phyloP scores from a whole-genome alignment of 1,140 invertebrate genomes.

The Penaeus indicus region DNA sequence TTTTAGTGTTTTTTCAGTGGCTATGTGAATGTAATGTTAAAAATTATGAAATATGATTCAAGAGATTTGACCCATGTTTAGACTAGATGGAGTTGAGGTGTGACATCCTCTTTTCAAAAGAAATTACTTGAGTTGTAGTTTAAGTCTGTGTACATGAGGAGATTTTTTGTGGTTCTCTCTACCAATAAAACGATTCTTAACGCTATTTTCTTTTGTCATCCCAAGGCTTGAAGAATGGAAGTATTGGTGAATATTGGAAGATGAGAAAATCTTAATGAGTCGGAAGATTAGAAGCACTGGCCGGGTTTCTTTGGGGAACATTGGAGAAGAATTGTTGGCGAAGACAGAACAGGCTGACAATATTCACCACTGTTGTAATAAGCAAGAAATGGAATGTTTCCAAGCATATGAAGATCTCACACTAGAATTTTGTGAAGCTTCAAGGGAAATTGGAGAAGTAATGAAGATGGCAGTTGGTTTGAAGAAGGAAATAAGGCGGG shows the following conservation, averaged over 20 bases:
- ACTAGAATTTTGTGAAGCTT: slow-evolving; percentile 18
- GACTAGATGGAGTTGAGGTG: too few species aligned
- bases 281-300: too few species aligned
- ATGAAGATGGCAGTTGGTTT: slow-evolving; percentile 2
- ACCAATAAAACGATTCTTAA: slow-evolving; percentile 20
- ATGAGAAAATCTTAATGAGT: slow-evolving; percentile 12
- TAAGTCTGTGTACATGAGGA: background rate
- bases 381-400: slow-evolving; percentile 7
- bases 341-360: slow-evolving; percentile 10
- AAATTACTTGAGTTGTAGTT: background rate
- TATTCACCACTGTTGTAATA: background rate
- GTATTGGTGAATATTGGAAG: slow-evolving; percentile 24
- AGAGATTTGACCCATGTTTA: too few species aligned
- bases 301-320: background rate
- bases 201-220: slow-evolving; percentile 23
- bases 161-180: slow-evolving; percentile 9
- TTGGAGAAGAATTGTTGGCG: background rate
- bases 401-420: slow-evolving; percentile 17
- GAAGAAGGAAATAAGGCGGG: slow-evolving; percentile 1
- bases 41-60: too few species aligned
- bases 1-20: too few species aligned
- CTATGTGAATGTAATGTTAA: too few species aligned
- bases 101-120: background rate
- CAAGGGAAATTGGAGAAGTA: slow-evolving; percentile 12
- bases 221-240: slow-evolving; percentile 25